Evolutionary conservation across 2,888 invertebrate genomes (phyloP).

Genomic region (Pemphredon lugubris): DNA sequence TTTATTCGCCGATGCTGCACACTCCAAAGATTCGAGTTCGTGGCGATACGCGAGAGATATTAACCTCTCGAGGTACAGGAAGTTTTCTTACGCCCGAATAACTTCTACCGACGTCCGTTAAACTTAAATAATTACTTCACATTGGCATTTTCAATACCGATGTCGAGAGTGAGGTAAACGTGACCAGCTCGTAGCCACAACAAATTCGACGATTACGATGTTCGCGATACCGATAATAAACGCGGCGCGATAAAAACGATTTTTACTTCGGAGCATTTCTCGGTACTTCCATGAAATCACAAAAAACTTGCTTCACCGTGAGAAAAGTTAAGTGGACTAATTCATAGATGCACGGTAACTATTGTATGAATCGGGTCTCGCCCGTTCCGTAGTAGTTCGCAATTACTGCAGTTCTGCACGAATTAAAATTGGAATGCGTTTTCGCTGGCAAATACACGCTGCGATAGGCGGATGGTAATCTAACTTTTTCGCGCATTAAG

Average conservation of each 20-base stretch:
- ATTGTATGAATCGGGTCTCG: no score
- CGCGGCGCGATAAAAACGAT: not conserved
- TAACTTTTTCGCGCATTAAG: no score
- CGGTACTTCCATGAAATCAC: no score
- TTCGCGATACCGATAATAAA: slow-evolving; percentile 35
- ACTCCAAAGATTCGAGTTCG: slow-evolving; percentile 40
- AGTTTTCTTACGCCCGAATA: slow-evolving; percentile 53
- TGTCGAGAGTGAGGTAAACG: slow-evolving; percentile 11
- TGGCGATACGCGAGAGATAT: slow-evolving; percentile 57
- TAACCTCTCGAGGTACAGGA: slow-evolving; percentile 54
- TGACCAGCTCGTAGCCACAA: not conserved
- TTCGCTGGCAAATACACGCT: no score
- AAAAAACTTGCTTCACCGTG: no score
- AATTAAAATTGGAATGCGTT: no score
- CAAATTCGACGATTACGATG: slow-evolving; percentile 23
- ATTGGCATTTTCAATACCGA: slow-evolving; percentile 42
- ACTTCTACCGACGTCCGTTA: slow-evolving; percentile 45
- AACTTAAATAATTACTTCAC: slow-evolving; percentile 59
- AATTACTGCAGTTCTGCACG: no score
- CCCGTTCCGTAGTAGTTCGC: no score
- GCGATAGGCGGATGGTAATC: no score
- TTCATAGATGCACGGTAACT: no score
- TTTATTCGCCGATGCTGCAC: slow-evolving; percentile 45
- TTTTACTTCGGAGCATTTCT: no score
- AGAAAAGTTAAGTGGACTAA: no score